Evolutionary conservation across 2,797 vertebrate genomes (phyloP).

Genomic region (Antrozous pallidus): DNA sequence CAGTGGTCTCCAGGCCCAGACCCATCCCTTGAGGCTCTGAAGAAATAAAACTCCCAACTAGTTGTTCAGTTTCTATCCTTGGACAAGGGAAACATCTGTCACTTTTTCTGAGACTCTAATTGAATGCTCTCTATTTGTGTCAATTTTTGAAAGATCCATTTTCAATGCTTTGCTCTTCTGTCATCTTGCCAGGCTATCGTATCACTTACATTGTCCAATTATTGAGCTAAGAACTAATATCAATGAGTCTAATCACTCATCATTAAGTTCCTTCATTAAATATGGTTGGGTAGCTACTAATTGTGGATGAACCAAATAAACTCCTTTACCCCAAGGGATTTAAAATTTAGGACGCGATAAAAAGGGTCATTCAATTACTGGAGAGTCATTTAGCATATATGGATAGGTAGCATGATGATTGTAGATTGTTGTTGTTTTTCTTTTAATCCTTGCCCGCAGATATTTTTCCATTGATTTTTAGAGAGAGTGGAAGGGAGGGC

Average conservation of each 20-base stretch:
- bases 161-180: not conserved
- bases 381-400: not conserved
- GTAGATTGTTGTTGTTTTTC: not conserved
- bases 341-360: not conserved
- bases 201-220: not conserved
- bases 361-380: not conserved
- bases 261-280: not conserved
- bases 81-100: not conserved
- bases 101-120: not conserved
- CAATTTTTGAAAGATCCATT: not conserved
- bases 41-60: not conserved
- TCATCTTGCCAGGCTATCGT: not conserved
- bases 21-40: not conserved
- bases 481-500: no score
- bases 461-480: no score
- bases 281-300: not conserved
- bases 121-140: not conserved
- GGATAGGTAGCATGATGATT: not conserved
- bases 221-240: not conserved
- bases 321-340: not conserved
- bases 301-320: not conserved
- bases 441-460: no score
- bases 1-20: no score
- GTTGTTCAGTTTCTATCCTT: not conserved
- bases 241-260: not conserved